phyloP scores from a whole-genome alignment of 2,113 vertebrate species.

The Esox niger region DNA sequence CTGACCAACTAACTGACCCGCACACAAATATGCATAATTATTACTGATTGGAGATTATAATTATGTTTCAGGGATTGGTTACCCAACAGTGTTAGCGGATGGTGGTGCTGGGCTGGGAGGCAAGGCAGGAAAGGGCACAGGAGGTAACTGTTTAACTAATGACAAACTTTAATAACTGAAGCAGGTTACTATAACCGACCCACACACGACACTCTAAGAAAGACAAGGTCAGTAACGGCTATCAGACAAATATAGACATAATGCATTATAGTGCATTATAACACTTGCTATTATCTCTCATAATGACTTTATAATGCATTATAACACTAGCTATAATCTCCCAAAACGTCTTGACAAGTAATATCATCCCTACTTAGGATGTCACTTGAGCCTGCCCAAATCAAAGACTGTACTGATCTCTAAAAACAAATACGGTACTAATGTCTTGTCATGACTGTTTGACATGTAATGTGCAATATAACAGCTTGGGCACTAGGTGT shows the following conservation, averaged over 20 bases:
- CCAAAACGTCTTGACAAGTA: neutral
- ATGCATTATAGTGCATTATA: neutral
- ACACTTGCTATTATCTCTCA: too few species aligned
- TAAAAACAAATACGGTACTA: neutral
- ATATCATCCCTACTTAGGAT: neutral
- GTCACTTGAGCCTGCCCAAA: neutral
- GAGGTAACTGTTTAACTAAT: conserved; percentile 53
- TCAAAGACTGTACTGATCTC: neutral
- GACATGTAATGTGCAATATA: neutral
- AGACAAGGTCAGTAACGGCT: neutral
- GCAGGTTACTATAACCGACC: too few species aligned
- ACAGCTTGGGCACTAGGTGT: conserved; percentile 44
- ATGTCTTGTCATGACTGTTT: neutral
- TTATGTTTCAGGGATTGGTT: conserved; percentile 65
- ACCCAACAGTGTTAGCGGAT: conserved; percentile 63
- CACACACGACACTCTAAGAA: too few species aligned
- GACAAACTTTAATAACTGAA: neutral
- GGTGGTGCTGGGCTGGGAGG: conserved; percentile 47
- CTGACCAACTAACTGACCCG: conserved; percentile 12
- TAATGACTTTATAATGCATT: neutral
- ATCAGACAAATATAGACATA: too few species aligned
- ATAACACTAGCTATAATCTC: too few species aligned
- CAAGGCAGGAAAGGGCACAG: conserved; percentile 62
- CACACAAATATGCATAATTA: conserved; percentile 10
- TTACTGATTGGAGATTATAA: conserved; percentile 50